Evolutionary conservation across 2,888 invertebrate genomes (phyloP).

Genomic region (Lobophora halterata): DNA sequence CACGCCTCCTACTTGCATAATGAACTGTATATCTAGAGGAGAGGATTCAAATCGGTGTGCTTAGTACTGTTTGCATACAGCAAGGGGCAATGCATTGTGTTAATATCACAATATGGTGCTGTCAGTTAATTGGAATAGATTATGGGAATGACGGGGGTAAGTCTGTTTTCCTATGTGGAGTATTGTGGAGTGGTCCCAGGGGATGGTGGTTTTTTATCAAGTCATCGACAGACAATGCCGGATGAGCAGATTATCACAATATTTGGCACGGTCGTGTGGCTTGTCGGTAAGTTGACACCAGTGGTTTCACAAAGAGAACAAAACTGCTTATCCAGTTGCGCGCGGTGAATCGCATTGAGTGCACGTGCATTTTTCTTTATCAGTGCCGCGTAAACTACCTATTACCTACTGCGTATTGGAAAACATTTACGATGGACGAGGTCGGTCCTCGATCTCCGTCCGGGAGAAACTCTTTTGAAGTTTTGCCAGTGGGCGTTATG

Average conservation of each 20-base stretch:
- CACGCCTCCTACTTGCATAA: slow-evolving; percentile 22
- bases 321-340: slow-evolving; percentile 49
- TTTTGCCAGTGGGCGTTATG: too few species aligned
- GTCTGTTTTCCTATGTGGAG: slow-evolving; percentile 53
- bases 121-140: slow-evolving; percentile 82
- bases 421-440: too few species aligned
- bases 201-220: slow-evolving; percentile 76
- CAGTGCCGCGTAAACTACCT: too few species aligned
- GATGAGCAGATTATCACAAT: slow-evolving; percentile 74
- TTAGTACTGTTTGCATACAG: slow-evolving; percentile 35
- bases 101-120: slow-evolving; percentile 79
- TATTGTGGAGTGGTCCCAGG: slow-evolving; percentile 60
- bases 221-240: slow-evolving; percentile 74
- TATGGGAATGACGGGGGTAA: slow-evolving; percentile 77
- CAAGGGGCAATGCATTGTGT: slow-evolving; percentile 69
- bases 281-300: slow-evolving; percentile 59
- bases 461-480: too few species aligned
- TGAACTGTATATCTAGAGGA: slow-evolving; percentile 15
- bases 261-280: slow-evolving; percentile 71
- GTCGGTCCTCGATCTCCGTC: too few species aligned
- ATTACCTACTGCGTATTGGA: too few species aligned
- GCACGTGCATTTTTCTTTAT: too few species aligned
- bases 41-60: slow-evolving; percentile 34
- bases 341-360: too few species aligned
- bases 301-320: slow-evolving; percentile 43